These are phyloP conservation scores for Botia almorhae DNA, from an alignment of 2,797 vertebrate genomes.

Conservation along the genomic window DNA sequence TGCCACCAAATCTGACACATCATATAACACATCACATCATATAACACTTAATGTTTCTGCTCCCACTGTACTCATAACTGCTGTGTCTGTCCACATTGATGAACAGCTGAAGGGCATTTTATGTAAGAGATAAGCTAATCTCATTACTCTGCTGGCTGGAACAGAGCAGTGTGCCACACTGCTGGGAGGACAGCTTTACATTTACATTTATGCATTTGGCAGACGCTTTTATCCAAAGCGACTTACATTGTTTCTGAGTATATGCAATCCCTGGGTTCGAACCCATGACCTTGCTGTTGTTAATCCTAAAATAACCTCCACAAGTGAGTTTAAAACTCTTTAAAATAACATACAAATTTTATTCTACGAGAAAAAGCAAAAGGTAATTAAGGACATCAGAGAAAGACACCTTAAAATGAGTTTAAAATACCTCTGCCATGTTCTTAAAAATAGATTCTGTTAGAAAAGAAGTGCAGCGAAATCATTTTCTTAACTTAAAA, in stretches of 20 bases:
- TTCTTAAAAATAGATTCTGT: not conserved
- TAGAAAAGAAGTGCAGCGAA: no score
- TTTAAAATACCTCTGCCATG: not conserved
- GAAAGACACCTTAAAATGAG: not conserved
- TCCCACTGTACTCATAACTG: constrained; percentile 24
- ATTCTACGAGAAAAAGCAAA: not conserved
- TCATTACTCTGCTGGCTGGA: constrained; percentile 48
- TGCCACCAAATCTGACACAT: no score
- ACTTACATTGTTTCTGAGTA: no score
- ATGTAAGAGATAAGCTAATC: constrained; percentile 57
- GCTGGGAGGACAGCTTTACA: not conserved
- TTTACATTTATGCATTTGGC: no score
- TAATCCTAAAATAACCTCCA: constrained; percentile 26
- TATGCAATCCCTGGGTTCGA: no score
- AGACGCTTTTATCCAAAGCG: no score
- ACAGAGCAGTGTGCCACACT: constrained; percentile 19
- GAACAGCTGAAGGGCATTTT: constrained; percentile 38
- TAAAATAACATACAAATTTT: constrained; percentile 10
- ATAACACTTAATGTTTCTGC: not conserved
- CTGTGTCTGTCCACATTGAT: constrained; percentile 23
- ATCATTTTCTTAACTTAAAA: no score
- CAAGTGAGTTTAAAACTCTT: constrained; percentile 25
- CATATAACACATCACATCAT: not conserved
- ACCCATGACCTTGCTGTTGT: no score
- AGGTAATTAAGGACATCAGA: not conserved